These are phyloP conservation scores for Sycophila texana DNA, from an alignment of 2,888 invertebrate genomes.

Conservation along the genomic window DNA sequence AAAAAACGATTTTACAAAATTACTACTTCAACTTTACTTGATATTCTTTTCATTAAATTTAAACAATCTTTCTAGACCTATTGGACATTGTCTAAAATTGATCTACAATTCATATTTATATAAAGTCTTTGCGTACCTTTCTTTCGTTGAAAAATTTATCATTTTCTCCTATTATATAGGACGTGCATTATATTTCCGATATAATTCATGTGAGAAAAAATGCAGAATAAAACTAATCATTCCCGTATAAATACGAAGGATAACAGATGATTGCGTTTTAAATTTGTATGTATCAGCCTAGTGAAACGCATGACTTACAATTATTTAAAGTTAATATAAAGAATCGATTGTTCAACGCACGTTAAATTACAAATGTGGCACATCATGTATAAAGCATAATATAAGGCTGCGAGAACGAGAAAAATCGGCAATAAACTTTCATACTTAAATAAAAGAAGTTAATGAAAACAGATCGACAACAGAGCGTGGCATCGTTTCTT, in stretches of 20 bases:
- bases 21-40: conserved; percentile 21
- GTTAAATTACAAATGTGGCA: conserved; percentile 57
- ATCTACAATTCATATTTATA: conserved; percentile 28
- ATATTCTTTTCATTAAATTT: conserved; percentile 34
- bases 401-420: conserved; percentile 48
- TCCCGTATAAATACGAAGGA: conserved; percentile 31
- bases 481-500: conserved; percentile 43
- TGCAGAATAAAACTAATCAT: conserved; percentile 35
- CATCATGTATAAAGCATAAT: conserved; percentile 55
- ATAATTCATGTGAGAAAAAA: conserved; percentile 39
- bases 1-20: conserved; percentile 24
- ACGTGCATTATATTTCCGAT: conserved; percentile 35
- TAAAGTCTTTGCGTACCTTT: background rate
- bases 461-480: conserved; percentile 47
- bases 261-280: conserved; percentile 34
- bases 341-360: conserved; percentile 51
- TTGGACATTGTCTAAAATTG: conserved; percentile 24
- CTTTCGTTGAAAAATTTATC: conserved; percentile 16
- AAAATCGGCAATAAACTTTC: conserved; percentile 38
- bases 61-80: conserved; percentile 25
- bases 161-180: conserved; percentile 39
- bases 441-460: conserved; percentile 28
- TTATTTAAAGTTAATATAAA: conserved; percentile 48
- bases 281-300: conserved; percentile 46
- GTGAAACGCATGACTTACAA: conserved; percentile 32